Evolutionary conservation across 2,797 vertebrate species (phyloP), one percentile per base, ranked within the genome.

Genomic region (Lateolabrax maculatus): DNA sequence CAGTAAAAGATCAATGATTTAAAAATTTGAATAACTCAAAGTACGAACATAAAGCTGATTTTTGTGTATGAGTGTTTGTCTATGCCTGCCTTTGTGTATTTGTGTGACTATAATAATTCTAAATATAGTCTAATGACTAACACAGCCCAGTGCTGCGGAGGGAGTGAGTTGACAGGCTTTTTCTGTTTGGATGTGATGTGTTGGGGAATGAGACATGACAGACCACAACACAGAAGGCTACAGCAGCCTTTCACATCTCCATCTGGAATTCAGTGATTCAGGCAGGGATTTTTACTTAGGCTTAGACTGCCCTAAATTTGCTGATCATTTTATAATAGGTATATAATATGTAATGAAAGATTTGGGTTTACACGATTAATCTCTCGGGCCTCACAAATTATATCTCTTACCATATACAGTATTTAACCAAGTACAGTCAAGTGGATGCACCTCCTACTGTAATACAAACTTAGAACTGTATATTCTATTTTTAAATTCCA

Each of bases 71-170:
- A 60, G 25, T 56, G 36, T 58, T 58, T 60, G 21, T 70, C 39
- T 52, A 9, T 72, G 60, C 51, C 52, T 79, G 58, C n/a, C 29
- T 75, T 44, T 83, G 41, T 69, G 68, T 39, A 62, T 80, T 27
- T 84, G 69, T 84, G 70, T 86, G 70, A 81, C 41, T 74, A 53
- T 58, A 66, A 74, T 31, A 25, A 69, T 52, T 76, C 90, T 90
- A 93, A 89, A 92, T 86, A 85, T 92, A 93, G 76, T 65, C 69
- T 76, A 81, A 86, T 94, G 89, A 92, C 89, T 92, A 92, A 92
- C 55, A 60, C 69, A 78, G 78, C 70, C 80, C 46, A 79, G 77
- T 75, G 25, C 73, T 85, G 68, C 39, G 39, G 72, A 85, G 75
- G 68, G n/a, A n/a, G 57, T 79, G 76, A 84, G 73, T 73, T 81